phyloP scores from a whole-genome alignment of 2,113 vertebrate genomes.

The Hippoglossus stenolepis region DNA sequence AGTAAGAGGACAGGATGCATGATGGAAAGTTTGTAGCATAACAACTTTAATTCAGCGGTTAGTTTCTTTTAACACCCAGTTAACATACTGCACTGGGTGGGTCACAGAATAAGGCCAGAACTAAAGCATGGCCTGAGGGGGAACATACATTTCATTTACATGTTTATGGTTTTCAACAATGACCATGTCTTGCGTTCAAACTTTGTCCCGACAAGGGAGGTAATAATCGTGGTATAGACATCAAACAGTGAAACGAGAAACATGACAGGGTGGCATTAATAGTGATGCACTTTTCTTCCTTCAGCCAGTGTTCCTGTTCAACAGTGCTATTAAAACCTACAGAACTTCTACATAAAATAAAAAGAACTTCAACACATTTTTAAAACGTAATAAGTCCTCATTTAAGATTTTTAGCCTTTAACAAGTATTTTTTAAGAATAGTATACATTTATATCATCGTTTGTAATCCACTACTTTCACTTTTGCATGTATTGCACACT shows the following conservation, averaged over 20 bases:
- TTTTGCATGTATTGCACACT: constrained; percentile 78
- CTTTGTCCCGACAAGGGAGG: constrained; percentile 55
- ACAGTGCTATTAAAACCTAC: constrained; percentile 73
- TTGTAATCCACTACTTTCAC: constrained; percentile 54
- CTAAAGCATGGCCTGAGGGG: constrained; percentile 55
- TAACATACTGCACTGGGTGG: constrained; percentile 71
- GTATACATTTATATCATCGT: constrained; percentile 68
- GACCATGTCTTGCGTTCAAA: constrained; percentile 71
- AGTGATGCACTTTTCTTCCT: constrained; percentile 40
- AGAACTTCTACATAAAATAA: constrained; percentile 70
- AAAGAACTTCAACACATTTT: constrained; percentile 66
- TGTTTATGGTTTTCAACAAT: constrained; percentile 64
- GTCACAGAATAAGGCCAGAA: constrained; percentile 70
- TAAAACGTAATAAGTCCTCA: constrained; percentile 71
- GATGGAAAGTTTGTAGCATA: constrained; percentile 63
- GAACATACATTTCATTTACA: constrained; percentile 72
- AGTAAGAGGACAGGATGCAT: constrained; percentile 54
- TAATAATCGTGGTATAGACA: constrained; percentile 65
- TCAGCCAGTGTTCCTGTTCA: constrained; percentile 56
- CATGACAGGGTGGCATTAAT: constrained; percentile 60
- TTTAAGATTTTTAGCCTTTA: constrained; percentile 70
- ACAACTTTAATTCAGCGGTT: constrained; percentile 78
- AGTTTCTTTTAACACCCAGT: constrained; percentile 70
- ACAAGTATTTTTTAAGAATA: constrained; percentile 65
- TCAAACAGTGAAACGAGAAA: constrained; percentile 71